phyloP scores from a whole-genome alignment of 2,888 invertebrate species.

The Lamellibrachia satsuma region DNA sequence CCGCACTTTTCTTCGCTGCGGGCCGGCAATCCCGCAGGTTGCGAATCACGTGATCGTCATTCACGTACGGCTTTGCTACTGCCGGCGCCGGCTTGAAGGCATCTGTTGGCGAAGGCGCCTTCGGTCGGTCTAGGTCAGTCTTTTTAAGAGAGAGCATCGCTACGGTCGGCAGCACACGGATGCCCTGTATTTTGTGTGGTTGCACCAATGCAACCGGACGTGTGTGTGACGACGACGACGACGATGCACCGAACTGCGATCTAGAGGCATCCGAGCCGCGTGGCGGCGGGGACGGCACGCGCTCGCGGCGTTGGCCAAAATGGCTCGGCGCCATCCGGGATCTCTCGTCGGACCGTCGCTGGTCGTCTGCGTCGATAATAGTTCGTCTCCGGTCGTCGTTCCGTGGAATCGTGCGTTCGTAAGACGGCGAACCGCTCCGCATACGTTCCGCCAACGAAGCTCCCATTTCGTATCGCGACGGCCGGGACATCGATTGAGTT shows the following conservation, averaged over 20 bases:
- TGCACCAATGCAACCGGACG: constrained; percentile 42
- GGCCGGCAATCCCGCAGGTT: not conserved
- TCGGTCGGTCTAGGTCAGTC: not conserved
- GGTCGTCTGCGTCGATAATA: not conserved
- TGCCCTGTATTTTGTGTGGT: constrained; percentile 40
- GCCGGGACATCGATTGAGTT: not conserved
- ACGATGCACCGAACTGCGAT: constrained; percentile 9
- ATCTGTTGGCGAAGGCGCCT: not conserved
- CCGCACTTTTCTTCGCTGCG: not conserved
- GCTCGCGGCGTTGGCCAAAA: not conserved
- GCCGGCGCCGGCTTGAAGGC: not conserved
- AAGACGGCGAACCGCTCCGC: not conserved
- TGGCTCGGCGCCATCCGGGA: not conserved
- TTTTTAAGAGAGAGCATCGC: not conserved
- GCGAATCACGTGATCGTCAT: not conserved
- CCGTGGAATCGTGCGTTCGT: constrained; percentile 19
- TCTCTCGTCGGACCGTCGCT: not conserved
- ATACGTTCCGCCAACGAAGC: not conserved
- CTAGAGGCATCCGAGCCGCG: not conserved
- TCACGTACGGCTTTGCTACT: not conserved
- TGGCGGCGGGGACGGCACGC: not conserved
- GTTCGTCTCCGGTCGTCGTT: not conserved
- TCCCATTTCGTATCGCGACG: not conserved
- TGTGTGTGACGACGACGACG: constrained; percentile 17
- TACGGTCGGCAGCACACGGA: constrained; percentile 37